Percentiles rank a stretch among this genome's conserved stretches.
Conservation (phyloP, 2,888 invertebrate species). For the Cephus nigrinus region DNA sequence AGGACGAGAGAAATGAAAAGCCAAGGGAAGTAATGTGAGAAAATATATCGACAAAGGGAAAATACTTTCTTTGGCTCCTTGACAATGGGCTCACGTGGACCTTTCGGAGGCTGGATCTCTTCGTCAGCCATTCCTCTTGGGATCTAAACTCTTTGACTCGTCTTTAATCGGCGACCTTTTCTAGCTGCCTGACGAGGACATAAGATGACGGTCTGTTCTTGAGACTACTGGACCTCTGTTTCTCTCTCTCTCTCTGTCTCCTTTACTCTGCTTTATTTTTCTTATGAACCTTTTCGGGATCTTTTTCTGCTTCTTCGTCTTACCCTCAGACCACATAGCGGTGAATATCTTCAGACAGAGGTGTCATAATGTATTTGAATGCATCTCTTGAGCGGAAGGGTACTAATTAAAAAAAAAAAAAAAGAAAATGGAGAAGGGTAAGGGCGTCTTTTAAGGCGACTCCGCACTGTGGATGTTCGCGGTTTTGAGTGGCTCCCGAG, state of each 20-base stretch:
- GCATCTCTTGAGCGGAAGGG: neutral
- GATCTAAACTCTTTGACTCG: neutral
- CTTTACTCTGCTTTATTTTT: neutral
- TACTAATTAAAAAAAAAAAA: neutral
- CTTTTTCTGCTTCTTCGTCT: neutral
- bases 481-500: neutral
- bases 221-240: neutral
- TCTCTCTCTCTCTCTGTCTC: neutral
- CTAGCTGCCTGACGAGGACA: neutral
- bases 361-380: neutral
- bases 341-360: neutral
- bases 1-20: neutral
- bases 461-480: neutral
- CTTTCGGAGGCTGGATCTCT: neutral
- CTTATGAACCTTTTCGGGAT: neutral
- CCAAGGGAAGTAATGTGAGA: neutral
- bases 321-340: neutral
- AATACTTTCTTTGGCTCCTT: neutral
- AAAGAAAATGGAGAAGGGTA: neutral
- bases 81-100: neutral
- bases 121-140: neutral
- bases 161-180: neutral
- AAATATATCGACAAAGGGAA: neutral
- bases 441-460: neutral
- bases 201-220: neutral